Percentiles rank a stretch among this genome's conserved stretches.
Conservation (phyloP, 2,797 vertebrate species). For the Vireo griseus region DNA sequence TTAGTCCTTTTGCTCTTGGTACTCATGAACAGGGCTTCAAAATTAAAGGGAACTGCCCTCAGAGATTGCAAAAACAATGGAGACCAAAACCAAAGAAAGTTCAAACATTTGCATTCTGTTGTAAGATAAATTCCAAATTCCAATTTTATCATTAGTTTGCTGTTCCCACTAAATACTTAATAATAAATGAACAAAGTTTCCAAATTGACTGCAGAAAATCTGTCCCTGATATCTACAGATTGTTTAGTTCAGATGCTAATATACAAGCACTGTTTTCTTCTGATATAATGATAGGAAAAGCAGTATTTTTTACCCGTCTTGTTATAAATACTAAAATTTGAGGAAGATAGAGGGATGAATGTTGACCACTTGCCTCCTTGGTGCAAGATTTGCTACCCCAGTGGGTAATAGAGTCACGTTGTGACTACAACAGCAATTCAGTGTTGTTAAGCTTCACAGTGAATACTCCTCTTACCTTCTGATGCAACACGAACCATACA, state of each 20-base stretch:
- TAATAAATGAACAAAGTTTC: background rate
- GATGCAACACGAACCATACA: background rate
- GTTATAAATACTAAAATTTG: background rate
- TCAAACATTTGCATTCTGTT: background rate
- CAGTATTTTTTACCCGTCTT: background rate
- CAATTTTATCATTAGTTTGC: background rate
- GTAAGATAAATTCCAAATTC: background rate
- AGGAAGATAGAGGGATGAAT: constrained; percentile 47
- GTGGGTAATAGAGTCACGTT: background rate
- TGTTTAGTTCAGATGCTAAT: background rate
- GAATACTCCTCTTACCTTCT: background rate
- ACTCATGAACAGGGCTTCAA: background rate
- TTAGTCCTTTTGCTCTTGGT: constrained; percentile 21
- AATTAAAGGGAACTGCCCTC: constrained; percentile 1
- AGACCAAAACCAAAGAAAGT: background rate
- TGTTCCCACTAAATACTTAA: background rate
- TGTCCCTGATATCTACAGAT: background rate
- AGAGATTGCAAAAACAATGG: background rate
- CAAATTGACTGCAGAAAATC: background rate
- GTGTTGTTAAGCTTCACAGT: background rate
- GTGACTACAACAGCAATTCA: background rate
- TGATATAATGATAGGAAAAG: background rate
- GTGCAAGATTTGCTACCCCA: constrained; percentile 17
- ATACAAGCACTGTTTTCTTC: background rate
- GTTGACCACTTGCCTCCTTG: constrained; percentile 47